These are phyloP conservation scores for Coreoperca whiteheadi DNA, from an alignment of 2,113 vertebrate species.

Conservation along the genomic window DNA sequence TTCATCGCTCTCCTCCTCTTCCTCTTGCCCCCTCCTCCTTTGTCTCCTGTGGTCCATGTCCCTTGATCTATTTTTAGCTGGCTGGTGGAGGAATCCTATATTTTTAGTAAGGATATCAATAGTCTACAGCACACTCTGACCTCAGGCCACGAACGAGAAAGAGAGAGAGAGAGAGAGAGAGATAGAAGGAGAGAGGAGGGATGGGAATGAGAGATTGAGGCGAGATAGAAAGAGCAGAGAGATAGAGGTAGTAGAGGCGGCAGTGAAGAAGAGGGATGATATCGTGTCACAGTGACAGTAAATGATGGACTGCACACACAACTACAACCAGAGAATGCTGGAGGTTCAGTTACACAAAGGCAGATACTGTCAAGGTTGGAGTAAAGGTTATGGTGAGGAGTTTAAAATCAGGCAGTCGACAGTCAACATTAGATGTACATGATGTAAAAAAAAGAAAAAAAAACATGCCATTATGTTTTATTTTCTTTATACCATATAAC, in stretches of 20 bases:
- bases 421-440: neutral
- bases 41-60: slow-evolving; percentile 76
- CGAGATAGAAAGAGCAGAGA: slow-evolving; percentile 28
- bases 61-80: slow-evolving; percentile 78
- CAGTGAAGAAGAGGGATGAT: slow-evolving; percentile 48
- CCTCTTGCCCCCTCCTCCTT: slow-evolving; percentile 52
- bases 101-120: slow-evolving; percentile 85
- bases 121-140: slow-evolving; percentile 82
- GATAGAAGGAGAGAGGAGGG: neutral
- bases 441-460: slow-evolving; percentile 8
- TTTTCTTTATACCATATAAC: no score
- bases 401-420: slow-evolving; percentile 39
- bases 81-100: slow-evolving; percentile 80
- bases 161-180: slow-evolving; percentile 20
- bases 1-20: slow-evolving; percentile 26
- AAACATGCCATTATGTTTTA: no score
- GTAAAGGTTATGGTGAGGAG: slow-evolving; percentile 58
- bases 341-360: slow-evolving; percentile 45
- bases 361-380: slow-evolving; percentile 41
- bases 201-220: slow-evolving; percentile 37
- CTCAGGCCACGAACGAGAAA: slow-evolving; percentile 65
- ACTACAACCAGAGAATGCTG: slow-evolving; percentile 8
- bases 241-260: slow-evolving; percentile 48
- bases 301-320: slow-evolving; percentile 57
- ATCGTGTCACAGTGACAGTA: slow-evolving; percentile 60